Base-by-base conservation (phyloP, 2,888 invertebrate genomes). In the Syritta pipiens region DNA sequence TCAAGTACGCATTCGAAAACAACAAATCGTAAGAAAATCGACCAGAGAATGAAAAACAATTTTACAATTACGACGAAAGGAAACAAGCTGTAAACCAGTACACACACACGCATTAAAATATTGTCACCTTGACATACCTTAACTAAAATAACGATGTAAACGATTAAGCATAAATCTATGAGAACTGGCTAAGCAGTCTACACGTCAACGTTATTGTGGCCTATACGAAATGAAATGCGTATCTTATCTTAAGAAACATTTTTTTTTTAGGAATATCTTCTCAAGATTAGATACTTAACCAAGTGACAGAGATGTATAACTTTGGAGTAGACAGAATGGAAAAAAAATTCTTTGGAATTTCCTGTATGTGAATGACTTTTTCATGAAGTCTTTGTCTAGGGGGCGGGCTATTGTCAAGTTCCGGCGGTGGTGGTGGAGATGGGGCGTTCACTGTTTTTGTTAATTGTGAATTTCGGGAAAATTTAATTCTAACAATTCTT, bases 101-200 rank as follows among this genome's bases (percentile, higher is more conserved):
- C 3, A 10, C 9, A 19, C n/a, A 48, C n/a, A 51, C 51, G 44
- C 28, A 75, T 76, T 69, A 69, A 17, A 69, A 76, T 76, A 69
- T 63, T 69, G 49, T 69, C 69, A 69, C 76, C 76, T 76, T 76
- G 76, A 63, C 76, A 76, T 69, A 69, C 55, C 76, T 63, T 49
- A n/a, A 37, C 40, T 68, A 24, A 37, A 57, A 42, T 69, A 63
- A 69, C 62, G 35, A 51, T 63, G 53, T 69, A 57, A 62, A 60
- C 37, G 53, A 67, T 22, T 55, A 62, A 69, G 63, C 68, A 55
- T 69, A 69, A 44, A 69, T 63, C 62, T 55, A 48, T 14, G 20
- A 30, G 26, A 37, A 17, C 37, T 32, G 32, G 14, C 12, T 5
- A 35, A 35, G 14, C 6, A 12, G 4, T 9, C 14, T 35, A 35